Evolutionary conservation across 2,888 invertebrate species (phyloP).

Genomic region (Eilema sororculum): DNA sequence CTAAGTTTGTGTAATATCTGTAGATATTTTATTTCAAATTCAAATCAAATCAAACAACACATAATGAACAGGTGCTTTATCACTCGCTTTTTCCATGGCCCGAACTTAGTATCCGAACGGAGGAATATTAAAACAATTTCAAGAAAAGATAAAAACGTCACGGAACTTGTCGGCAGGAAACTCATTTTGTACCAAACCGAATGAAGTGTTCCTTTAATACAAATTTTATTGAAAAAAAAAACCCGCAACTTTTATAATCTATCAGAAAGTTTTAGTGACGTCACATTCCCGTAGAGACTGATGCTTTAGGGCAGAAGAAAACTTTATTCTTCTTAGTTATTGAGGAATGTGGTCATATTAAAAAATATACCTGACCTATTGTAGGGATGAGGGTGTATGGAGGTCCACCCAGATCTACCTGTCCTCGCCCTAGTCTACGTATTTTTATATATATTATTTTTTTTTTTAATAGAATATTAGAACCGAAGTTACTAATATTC

Average conservation of each 20-base stretch:
- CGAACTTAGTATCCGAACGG: constrained; percentile 18
- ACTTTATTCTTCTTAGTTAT: not conserved
- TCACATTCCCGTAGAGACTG: not conserved
- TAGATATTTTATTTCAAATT: too few relatives aligned
- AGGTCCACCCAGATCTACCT: too few relatives aligned
- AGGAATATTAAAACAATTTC: constrained; percentile 56
- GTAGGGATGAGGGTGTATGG: too few relatives aligned
- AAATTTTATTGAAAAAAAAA: constrained; percentile 54
- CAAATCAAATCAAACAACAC: too few relatives aligned
- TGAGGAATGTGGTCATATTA: too few relatives aligned
- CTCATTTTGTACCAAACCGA: constrained; percentile 54
- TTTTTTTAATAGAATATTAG: too few relatives aligned
- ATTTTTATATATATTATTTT: too few relatives aligned
- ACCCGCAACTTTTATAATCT: constrained; percentile 17
- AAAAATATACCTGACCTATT: too few relatives aligned
- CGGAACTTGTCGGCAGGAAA: constrained; percentile 47
- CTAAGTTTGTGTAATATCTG: too few relatives aligned
- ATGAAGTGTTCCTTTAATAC: constrained; percentile 53
- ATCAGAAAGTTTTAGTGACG: not conserved
- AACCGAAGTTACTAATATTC: too few relatives aligned
- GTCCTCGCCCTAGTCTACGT: too few relatives aligned
- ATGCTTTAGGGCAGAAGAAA: not conserved
- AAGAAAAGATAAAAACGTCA: constrained; percentile 46
- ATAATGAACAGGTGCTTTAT: not conserved
- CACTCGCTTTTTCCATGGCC: constrained; percentile 9